Base-by-base conservation (phyloP, 2,797 vertebrate genomes). In the Hyperoplus lanceolatus region DNA sequence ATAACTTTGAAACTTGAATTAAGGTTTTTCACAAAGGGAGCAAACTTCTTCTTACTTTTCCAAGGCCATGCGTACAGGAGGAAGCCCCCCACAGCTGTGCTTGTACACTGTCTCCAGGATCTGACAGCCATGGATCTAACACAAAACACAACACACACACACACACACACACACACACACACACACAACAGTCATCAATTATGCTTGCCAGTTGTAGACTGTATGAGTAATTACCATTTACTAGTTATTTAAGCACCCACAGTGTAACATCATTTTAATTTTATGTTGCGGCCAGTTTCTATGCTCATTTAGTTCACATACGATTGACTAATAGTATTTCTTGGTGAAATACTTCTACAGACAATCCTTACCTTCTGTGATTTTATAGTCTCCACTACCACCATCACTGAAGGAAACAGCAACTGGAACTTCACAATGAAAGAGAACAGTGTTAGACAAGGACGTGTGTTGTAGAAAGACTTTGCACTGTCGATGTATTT, bases 391-490 rank as follows among this genome's bases (percentile, higher is more conserved):
- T 99, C 98, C 14, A 99, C 97, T 82, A 99, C 97, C 80, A 98
- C 95, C 96, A 99, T 98, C 72, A 99, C 96, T 6, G 98, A 99
- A 4, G 98, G 98, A 58, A 99, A 99, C 83, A 99, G 97, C 87
- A 99, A 91, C 93, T 99, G 98, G 87, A 99, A 99, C 98, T 99
- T 64, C 66, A 93, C 6, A 49, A 71, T 56, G 60, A 54, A 57
- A 57, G 54, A 54, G 4, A 0, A 36, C 1, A 49, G 10, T 4
- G 18, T 75, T 50, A 80, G 13, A 70, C 48, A 62, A 70, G 64
- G 18, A 2, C 16, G 57, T 3, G 4, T 8, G 0, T 63, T 58
- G 5, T 4, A n/a, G 1, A 60, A 21, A 55, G 9, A 45, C 1
- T 16, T 69, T 36, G 11, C 8, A 49, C 8, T 50, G 45, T 9